Percentiles rank a stretch among this genome's conserved stretches.
phyloP scores from a whole-genome alignment of 2,113 vertebrate genomes.

The Camarhynchus parvulus region DNA sequence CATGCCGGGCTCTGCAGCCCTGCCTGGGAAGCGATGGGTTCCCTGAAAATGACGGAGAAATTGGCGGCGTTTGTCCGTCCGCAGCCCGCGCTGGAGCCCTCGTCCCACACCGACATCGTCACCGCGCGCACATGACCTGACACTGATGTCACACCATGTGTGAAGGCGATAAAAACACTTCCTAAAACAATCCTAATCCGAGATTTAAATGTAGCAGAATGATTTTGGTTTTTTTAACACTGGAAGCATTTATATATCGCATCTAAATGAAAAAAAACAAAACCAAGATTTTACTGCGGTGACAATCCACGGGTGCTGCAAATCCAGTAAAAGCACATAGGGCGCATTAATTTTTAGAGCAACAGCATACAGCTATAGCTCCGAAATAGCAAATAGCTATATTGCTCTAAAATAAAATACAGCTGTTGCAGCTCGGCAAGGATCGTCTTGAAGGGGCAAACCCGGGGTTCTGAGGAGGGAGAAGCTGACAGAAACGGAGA shows the following conservation, averaged over 20 bases:
- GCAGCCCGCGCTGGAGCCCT: neutral
- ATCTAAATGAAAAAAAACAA: neutral
- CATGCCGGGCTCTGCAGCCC: neutral
- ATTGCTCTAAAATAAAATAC: neutral
- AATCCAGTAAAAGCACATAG: neutral
- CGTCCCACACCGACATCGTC: neutral
- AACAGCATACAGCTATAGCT: accelerated
- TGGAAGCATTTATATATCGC: neutral
- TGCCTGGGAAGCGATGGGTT: accelerated
- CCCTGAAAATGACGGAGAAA: neutral
- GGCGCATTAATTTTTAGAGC: accelerated
- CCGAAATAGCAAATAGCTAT: accelerated
- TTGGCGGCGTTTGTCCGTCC: accelerated
- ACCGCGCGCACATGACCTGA: neutral
- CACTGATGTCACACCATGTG: neutral
- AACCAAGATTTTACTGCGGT: neutral
- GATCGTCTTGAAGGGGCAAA: neutral
- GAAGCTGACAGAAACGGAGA: neutral
- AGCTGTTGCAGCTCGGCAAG: neutral
- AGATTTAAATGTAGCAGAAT: neutral
- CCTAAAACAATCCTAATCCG: neutral
- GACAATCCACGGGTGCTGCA: neutral
- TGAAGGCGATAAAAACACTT: neutral
- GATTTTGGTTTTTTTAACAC: accelerated
- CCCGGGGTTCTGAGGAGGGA: no score